Evolutionary conservation across 2,888 invertebrate species (phyloP), one percentile per base, ranked within the genome.

Genomic region (Phragmatobia fuliginosa): DNA sequence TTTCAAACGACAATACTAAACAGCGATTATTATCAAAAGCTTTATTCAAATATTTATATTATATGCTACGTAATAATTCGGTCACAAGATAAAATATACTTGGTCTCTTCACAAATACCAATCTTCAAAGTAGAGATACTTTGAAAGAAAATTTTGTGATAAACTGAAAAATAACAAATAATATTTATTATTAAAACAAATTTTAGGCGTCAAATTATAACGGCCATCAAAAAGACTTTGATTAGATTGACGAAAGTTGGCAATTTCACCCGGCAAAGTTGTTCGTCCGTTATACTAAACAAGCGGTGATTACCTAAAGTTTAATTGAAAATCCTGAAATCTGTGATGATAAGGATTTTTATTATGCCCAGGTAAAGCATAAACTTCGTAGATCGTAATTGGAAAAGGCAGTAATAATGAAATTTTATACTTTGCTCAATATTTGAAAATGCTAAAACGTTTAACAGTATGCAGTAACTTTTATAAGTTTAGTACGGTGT

Each of bases 281-380:
- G 77, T 71, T 74, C 82, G 83, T 74, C 83, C 82, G 82, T 80
- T 83, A 79, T 87, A 83, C 87, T 86, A 86, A 85, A 84, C 87
- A 87, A 88, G 87, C 85, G 84, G 83, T 85, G 87, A 90, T 89
- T 88, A 87, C 84, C 81, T 83, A 88, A 90, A 90, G 89, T 90
- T 90, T 89, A 88, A 90, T 88, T 88, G 89, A 88, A 89, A 89
- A 88, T 84, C 84, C 84, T 80, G 78, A 85, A 85, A 87, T 88
- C 85, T 85, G 87, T 84, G 87, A 84, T 87, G 84, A 85, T 87
- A 88, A 87, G 85, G 87, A 85, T 87, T 89, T 89, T 88, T 85
- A 87, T 87, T 87, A 87, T 83, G 84, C 87, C 85, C 83, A 85
- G 87, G 86, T 87, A 84, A 84, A 86, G 77, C 84, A 83, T 84